Percentiles rank a stretch among this genome's conserved stretches.
These are phyloP conservation scores for Trileptium ribeirensis DNA, from an alignment of 2,888 invertebrate species.

Conservation along the genomic window DNA sequence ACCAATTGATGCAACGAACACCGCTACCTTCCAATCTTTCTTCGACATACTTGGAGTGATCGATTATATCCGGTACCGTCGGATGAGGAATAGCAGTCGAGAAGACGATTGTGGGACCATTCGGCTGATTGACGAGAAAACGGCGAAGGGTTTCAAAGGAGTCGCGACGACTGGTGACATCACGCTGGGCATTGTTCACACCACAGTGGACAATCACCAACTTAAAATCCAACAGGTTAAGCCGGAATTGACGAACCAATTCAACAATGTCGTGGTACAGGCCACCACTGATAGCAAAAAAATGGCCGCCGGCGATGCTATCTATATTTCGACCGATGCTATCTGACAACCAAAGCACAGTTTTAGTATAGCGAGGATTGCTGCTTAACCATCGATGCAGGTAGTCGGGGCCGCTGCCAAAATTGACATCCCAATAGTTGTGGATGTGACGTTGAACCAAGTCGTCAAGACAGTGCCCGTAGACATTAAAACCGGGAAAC, in stretches of 20 bases:
- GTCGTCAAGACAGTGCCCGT: neutral
- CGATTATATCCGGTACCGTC: neutral
- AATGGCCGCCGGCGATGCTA: neutral
- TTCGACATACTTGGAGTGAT: neutral
- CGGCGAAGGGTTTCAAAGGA: neutral
- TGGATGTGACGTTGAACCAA: neutral
- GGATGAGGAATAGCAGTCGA: neutral
- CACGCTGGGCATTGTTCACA: neutral
- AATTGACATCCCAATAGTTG: neutral
- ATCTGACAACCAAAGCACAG: neutral
- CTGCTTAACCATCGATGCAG: neutral
- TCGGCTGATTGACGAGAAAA: neutral
- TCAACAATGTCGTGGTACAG: neutral
- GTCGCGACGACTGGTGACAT: neutral
- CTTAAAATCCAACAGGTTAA: neutral
- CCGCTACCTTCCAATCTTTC: neutral
- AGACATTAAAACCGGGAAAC: neutral
- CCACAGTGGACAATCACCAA: neutral
- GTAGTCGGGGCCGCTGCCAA: neutral
- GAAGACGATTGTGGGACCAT: neutral
- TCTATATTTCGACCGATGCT: neutral
- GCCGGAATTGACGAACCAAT: neutral
- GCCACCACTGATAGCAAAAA: neutral
- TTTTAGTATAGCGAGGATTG: neutral
- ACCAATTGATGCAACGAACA: neutral